Evolutionary conservation across 2,797 vertebrate genomes (phyloP), one percentile per base, ranked within the genome.

Genomic region (Propithecus perrieri): DNA sequence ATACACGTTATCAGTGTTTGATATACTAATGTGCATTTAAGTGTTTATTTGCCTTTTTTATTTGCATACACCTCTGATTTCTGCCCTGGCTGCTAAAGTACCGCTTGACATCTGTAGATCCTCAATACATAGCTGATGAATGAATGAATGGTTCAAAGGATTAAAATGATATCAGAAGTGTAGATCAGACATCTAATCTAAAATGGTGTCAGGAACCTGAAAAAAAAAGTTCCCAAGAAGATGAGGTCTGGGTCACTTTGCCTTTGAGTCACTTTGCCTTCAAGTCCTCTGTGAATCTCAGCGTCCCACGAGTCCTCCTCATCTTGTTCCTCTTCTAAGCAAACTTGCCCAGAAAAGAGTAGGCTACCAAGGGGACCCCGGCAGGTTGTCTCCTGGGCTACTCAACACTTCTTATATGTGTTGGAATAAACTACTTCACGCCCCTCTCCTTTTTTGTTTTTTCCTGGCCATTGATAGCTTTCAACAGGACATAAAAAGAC

Each of bases 401-500:
- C 75, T 80, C 22, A 76, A 80, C 7, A 3, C 7, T 65, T 78
- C 8, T 65, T 78, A 30, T 14, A 79, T 17, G 48, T 28, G 2
- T 72, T 74, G n/a, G 65, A 83, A 79, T 35, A 80, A 85, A 84
- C 11, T n/a, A 43, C 69, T 91, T 15, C 53, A 43, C 83, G n/a
- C 57, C 33, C 33, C 2, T 7, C 11, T 41, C 18, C 33, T 26
- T 9, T 43, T 7, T 24, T 33, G 3, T 46, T 65, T 6, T 14
- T 9, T 2, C 33, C 38, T 78, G n/a, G 4, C 24, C 50, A 43
- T 59, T 75, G 22, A 30, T 18, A n/a, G 30, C 28, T 92, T 85
- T 96, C 72, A 91, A 35, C 13, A 67, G 41, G 38, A 95, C 94
- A 61, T 74, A 69, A 92, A 85, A 93, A 50, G 13, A 33, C 8